Percentiles rank a stretch among this genome's conserved stretches.
Evolutionary conservation across 2,888 invertebrate species (phyloP).

Genomic region (Coenonympha glycerion): DNA sequence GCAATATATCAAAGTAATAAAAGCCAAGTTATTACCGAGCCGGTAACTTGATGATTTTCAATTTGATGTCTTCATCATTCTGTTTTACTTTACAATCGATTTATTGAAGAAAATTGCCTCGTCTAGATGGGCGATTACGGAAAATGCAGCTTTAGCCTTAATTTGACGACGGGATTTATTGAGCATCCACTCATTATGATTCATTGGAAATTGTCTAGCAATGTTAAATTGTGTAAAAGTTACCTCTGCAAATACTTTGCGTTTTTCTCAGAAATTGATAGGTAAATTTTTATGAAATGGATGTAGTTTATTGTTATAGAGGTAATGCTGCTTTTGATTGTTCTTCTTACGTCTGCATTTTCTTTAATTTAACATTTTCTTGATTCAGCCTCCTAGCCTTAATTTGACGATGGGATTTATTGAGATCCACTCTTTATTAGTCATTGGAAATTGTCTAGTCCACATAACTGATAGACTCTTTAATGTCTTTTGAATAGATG

Average conservation of each 20-base stretch:
- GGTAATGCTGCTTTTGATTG: no score
- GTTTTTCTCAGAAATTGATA: no score
- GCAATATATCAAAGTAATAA: conserved; percentile 70
- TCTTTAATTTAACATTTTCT: no score
- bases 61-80: conserved; percentile 65
- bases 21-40: conserved; percentile 54
- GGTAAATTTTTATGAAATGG: no score
- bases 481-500: not conserved
- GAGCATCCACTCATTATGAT: not conserved
- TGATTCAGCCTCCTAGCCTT: no score
- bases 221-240: no score
- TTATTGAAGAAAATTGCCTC: conserved; percentile 31
- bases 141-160: conserved; percentile 19
- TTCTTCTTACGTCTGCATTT: no score
- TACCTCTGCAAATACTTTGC: no score
- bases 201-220: not conserved
- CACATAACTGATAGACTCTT: not conserved
- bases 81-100: conserved; percentile 37
- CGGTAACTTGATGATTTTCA: conserved; percentile 64
- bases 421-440: not conserved
- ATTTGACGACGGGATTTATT: conserved; percentile 11
- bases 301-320: no score
- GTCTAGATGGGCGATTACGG: conserved; percentile 18
- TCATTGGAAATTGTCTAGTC: not conserved
- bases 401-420: conserved; percentile 12